Evolutionary conservation across 2,888 invertebrate genomes (phyloP).

Genomic region (Ennomos fuscantarius): DNA sequence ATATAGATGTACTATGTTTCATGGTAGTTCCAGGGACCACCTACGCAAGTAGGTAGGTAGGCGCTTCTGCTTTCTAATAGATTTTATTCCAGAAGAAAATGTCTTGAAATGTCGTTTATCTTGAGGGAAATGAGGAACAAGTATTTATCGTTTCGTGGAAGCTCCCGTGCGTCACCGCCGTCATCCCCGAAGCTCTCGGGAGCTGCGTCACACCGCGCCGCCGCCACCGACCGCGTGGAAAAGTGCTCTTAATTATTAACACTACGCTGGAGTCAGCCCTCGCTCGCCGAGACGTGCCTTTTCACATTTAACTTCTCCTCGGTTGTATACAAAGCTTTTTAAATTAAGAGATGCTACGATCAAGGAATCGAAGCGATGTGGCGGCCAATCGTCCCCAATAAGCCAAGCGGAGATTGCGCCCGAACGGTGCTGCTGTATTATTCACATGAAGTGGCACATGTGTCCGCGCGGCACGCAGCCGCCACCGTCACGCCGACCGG

Average conservation of each 20-base stretch:
- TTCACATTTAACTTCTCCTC: constrained; percentile 33
- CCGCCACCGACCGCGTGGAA: constrained; percentile 48
- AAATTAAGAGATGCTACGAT: constrained; percentile 47
- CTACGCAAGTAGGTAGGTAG: too few species aligned
- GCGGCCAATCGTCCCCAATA: constrained; percentile 74
- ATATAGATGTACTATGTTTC: too few species aligned
- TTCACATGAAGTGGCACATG: constrained; percentile 71
- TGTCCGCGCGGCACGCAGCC: constrained; percentile 64
- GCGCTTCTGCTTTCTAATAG: too few species aligned
- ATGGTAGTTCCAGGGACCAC: too few species aligned
- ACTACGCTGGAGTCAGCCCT: constrained; percentile 30
- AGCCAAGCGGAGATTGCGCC: constrained; percentile 67
- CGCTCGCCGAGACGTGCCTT: constrained; percentile 31
- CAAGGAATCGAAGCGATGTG: constrained; percentile 45
- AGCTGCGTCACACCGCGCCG: constrained; percentile 19
- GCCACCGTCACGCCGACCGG: constrained; percentile 37
- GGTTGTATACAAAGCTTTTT: constrained; percentile 41
- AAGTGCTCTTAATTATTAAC: constrained; percentile 80
- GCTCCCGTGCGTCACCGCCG: constrained; percentile 22
- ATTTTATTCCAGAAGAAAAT: too few species aligned
- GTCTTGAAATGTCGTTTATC: too few species aligned
- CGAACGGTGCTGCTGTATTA: constrained; percentile 72
- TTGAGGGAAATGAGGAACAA: constrained; percentile 10
- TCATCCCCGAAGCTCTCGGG: constrained; percentile 28
- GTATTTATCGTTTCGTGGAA: constrained; percentile 29